These are phyloP conservation scores for Scalopus aquaticus DNA, from an alignment of 2,113 vertebrate species.

Conservation along the genomic window DNA sequence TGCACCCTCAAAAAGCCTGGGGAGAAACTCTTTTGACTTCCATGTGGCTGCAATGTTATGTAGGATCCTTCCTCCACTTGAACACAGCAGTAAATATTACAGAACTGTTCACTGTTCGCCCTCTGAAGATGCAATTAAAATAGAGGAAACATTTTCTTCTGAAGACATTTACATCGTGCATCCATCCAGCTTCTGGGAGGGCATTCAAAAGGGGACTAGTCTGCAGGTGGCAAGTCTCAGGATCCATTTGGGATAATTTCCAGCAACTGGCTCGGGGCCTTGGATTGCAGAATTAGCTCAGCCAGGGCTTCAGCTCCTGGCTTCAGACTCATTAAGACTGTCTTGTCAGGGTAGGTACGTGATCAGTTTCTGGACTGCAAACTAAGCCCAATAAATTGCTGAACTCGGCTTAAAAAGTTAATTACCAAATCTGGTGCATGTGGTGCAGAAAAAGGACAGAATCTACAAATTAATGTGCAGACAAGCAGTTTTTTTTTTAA, in stretches of 20 bases:
- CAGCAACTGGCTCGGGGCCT: slow-evolving; percentile 30
- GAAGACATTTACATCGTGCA: not conserved
- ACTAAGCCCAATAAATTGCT: slow-evolving; percentile 80
- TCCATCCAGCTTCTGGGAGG: not conserved
- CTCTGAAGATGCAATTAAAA: slow-evolving; percentile 72
- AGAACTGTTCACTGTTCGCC: slow-evolving; percentile 56
- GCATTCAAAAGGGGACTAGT: accelerated
- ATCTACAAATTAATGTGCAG: slow-evolving; percentile 74
- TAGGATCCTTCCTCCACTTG: slow-evolving; percentile 69
- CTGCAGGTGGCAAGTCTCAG: not conserved
- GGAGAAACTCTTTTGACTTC: slow-evolving; percentile 82
- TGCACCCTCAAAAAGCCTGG: slow-evolving; percentile 62
- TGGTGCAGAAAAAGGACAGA: slow-evolving; percentile 62
- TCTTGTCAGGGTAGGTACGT: slow-evolving; percentile 74
- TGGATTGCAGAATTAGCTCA: slow-evolving; percentile 60
- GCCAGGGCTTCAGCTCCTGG: not conserved
- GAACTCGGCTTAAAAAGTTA: slow-evolving; percentile 78
- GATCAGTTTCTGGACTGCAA: slow-evolving; percentile 71
- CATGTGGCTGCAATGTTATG: slow-evolving; percentile 78
- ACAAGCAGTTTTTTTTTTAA: slow-evolving; percentile 47
- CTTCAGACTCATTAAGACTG: slow-evolving; percentile 77
- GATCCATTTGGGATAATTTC: slow-evolving; percentile 52
- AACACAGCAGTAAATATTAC: slow-evolving; percentile 80
- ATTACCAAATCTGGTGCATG: slow-evolving; percentile 76
- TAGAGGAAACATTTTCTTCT: not conserved